Evolutionary conservation across 2,888 invertebrate species (phyloP).

Genomic region (Drosophila rubida): DNA sequence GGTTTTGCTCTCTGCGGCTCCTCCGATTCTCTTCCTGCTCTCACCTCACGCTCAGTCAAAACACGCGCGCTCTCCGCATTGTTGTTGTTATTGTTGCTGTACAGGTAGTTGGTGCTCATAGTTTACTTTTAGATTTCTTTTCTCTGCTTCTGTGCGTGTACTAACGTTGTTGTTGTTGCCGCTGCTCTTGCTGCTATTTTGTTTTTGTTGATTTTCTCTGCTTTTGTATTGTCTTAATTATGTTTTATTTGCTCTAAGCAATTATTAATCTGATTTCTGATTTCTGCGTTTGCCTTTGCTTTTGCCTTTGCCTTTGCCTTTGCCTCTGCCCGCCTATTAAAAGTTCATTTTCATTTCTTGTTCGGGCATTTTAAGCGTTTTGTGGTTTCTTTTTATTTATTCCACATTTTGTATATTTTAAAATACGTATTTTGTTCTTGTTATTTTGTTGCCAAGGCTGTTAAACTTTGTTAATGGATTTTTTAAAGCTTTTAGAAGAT

Average conservation of each 20-base stretch:
- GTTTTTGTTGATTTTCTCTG: conserved; percentile 22
- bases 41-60: conserved; percentile 17
- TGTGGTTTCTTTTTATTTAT: conserved; percentile 33
- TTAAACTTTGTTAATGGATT: conserved; percentile 52
- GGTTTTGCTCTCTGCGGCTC: conserved; percentile 50
- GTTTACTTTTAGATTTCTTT: conserved; percentile 78
- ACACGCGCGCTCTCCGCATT: conserved; percentile 28
- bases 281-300: conserved; percentile 25
- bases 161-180: conserved; percentile 25
- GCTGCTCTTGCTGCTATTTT: background rate
- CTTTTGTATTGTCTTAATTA: conserved; percentile 60
- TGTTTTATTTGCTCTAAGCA: conserved; percentile 60
- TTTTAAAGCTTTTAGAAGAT: conserved; percentile 21
- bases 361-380: conserved; percentile 19
- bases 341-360: conserved; percentile 43
- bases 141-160: conserved; percentile 60
- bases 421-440: conserved; percentile 24
- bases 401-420: conserved; percentile 42
- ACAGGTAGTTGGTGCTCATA: conserved; percentile 72
- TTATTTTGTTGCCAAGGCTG: conserved; percentile 38
- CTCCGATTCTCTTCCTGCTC: conserved; percentile 23
- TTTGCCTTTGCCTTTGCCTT: conserved; percentile 12
- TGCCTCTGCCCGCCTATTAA: conserved; percentile 31
- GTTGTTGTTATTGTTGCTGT: conserved; percentile 43
- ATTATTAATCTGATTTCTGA: conserved; percentile 62